Conservation (phyloP, 1,140 invertebrate genomes). For the Galendromus occidentalis region DNA sequence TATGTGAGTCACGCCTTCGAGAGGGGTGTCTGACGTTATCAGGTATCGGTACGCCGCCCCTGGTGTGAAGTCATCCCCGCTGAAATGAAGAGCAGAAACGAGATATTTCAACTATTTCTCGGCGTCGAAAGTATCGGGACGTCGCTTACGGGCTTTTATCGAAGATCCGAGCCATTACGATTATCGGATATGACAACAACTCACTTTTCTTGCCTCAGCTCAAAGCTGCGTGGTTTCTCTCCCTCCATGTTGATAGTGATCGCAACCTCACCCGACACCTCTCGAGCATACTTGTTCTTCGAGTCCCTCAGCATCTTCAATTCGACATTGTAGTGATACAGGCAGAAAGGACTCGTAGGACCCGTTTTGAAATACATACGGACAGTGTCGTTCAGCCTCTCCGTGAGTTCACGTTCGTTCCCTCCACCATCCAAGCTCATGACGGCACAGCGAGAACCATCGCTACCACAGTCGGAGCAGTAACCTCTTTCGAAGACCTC, state of each 20-base stretch:
- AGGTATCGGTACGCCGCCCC: not conserved
- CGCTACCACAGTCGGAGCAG: constrained; percentile 8
- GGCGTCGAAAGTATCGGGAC: no score
- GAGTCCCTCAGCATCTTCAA: not conserved
- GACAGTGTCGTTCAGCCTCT: not conserved
- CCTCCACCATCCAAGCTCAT: not conserved
- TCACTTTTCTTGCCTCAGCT: not conserved
- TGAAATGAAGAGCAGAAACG: not conserved
- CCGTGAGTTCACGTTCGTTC: not conserved
- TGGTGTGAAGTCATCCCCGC: not conserved
- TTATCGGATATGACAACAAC: not conserved
- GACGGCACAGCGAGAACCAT: not conserved
- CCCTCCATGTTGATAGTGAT: not conserved
- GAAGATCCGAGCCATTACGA: no score
- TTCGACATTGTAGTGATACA: not conserved
- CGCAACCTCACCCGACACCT: not conserved
- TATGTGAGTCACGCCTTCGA: not conserved
- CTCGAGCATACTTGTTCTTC: not conserved
- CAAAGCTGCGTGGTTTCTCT: not conserved
- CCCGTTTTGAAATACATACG: not conserved
- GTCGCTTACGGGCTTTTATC: no score
- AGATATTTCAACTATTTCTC: not conserved
- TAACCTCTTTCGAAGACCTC: not conserved
- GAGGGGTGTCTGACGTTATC: not conserved
- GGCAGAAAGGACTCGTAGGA: not conserved